Conservation (phyloP, 2,113 vertebrate genomes). For the Oreochromis niloticus region DNA sequence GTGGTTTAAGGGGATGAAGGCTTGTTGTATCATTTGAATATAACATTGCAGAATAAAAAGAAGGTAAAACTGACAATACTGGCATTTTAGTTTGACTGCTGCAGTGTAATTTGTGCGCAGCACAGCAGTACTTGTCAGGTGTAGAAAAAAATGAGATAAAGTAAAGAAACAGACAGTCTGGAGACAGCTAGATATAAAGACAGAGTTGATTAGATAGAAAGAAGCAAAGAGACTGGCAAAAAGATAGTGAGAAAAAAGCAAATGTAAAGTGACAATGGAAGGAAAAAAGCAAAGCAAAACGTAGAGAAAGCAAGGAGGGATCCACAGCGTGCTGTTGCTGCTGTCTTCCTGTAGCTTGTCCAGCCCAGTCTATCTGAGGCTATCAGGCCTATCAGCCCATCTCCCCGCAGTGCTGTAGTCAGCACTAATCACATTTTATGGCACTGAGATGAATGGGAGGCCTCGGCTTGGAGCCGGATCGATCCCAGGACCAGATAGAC, state of each 20-base stretch:
- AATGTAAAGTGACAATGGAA: background rate
- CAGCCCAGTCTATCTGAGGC: conserved; percentile 56
- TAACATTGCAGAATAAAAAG: background rate
- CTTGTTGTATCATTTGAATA: conserved; percentile 24
- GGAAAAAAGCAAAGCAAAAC: background rate
- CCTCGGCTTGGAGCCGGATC: conserved; percentile 81
- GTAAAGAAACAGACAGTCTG: background rate
- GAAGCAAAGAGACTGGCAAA: background rate
- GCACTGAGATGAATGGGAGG: conserved; percentile 88
- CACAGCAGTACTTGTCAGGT: background rate
- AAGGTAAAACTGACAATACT: background rate
- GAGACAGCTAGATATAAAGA: conserved; percentile 6
- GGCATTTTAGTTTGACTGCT: conserved; percentile 1
- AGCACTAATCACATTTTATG: conserved; percentile 90
- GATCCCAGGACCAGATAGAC: conserved; percentile 85
- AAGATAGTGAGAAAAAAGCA: conserved; percentile 13
- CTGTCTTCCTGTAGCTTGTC: conserved; percentile 71
- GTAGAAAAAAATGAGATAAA: background rate
- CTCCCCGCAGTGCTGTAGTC: conserved; percentile 84
- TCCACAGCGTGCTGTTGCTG: conserved; percentile 54
- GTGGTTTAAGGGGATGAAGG: background rate
- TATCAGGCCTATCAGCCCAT: conserved; percentile 79
- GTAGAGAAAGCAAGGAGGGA: conserved; percentile 20
- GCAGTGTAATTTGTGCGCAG: background rate
- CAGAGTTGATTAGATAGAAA: background rate